Conservation (phyloP, 2,888 invertebrate species). For the Amblyjoppa proteus region DNA sequence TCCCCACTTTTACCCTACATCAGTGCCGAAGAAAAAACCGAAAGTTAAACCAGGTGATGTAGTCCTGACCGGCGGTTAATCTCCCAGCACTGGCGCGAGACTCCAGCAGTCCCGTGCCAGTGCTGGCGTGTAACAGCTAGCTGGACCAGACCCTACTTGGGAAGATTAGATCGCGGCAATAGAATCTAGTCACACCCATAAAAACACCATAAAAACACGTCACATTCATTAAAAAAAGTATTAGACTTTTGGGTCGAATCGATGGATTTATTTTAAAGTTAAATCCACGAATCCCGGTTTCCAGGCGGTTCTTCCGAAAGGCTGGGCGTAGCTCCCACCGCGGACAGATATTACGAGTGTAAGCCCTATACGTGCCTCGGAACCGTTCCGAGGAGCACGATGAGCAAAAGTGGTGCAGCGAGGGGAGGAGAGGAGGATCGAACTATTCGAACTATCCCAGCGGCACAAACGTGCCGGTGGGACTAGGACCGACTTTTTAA, state of each 20-base stretch:
- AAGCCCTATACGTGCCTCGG: slow-evolving; percentile 38
- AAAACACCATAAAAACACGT: neutral
- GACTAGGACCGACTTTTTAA: slow-evolving; percentile 51
- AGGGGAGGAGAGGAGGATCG: slow-evolving; percentile 24
- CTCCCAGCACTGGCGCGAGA: too few relatives aligned
- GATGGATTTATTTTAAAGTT: neutral
- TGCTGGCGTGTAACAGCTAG: too few relatives aligned
- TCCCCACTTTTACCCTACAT: too few relatives aligned
- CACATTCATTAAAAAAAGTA: neutral
- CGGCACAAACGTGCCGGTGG: slow-evolving; percentile 34
- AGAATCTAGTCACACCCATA: too few relatives aligned
- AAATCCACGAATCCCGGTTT: slow-evolving; percentile 9
- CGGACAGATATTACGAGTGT: slow-evolving; percentile 62
- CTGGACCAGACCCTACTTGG: too few relatives aligned
- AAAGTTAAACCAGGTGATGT: too few relatives aligned
- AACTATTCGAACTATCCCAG: slow-evolving; percentile 39
- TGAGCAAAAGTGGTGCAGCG: neutral
- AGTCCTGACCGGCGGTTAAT: too few relatives aligned
- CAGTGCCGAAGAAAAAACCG: too few relatives aligned
- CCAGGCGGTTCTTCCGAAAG: slow-evolving; percentile 41
- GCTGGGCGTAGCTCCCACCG: slow-evolving; percentile 55
- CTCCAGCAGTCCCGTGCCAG: too few relatives aligned
- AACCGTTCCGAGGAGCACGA: slow-evolving; percentile 27
- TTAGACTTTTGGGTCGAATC: neutral
- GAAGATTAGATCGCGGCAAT: too few relatives aligned